Conservation (phyloP, 2,888 invertebrate species). For the Leucoma salicis region DNA sequence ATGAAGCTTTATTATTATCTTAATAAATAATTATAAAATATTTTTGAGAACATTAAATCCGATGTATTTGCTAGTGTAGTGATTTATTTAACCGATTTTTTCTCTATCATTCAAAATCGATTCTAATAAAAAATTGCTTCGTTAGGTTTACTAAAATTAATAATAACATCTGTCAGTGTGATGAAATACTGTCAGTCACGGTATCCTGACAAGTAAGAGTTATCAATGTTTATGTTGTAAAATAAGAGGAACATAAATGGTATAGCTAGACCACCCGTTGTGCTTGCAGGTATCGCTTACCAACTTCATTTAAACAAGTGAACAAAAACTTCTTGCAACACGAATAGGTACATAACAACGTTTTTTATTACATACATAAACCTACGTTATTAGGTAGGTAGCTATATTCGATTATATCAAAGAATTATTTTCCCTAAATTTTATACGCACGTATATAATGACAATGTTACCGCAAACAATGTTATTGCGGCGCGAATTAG, state of each 20-base stretch:
- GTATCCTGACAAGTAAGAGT: constrained; percentile 15
- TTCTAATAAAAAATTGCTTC: background rate
- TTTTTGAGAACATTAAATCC: too few relatives aligned
- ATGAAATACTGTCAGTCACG: constrained; percentile 14
- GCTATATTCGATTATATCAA: constrained; percentile 30
- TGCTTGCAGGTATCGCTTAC: constrained; percentile 31
- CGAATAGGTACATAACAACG: constrained; percentile 20
- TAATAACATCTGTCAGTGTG: constrained; percentile 8
- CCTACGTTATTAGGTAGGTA: constrained; percentile 7
- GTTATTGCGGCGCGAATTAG: constrained; percentile 48
- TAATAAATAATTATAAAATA: too few relatives aligned
- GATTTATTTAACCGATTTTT: too few relatives aligned
- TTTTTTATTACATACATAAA: constrained; percentile 16
- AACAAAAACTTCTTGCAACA: constrained; percentile 26
- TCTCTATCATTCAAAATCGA: background rate
- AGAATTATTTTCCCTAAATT: constrained; percentile 28
- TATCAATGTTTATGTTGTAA: constrained; percentile 23
- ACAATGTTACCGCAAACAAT: constrained; percentile 39
- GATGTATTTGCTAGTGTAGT: too few relatives aligned
- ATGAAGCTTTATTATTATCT: too few relatives aligned
- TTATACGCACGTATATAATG: constrained; percentile 49
- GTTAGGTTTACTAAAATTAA: background rate
- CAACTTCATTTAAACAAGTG: constrained; percentile 27
- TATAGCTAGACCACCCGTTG: constrained; percentile 32
- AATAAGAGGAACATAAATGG: constrained; percentile 17